phyloP scores from a whole-genome alignment of 2,797 vertebrate genomes.

The Geotrypetes seraphini region DNA sequence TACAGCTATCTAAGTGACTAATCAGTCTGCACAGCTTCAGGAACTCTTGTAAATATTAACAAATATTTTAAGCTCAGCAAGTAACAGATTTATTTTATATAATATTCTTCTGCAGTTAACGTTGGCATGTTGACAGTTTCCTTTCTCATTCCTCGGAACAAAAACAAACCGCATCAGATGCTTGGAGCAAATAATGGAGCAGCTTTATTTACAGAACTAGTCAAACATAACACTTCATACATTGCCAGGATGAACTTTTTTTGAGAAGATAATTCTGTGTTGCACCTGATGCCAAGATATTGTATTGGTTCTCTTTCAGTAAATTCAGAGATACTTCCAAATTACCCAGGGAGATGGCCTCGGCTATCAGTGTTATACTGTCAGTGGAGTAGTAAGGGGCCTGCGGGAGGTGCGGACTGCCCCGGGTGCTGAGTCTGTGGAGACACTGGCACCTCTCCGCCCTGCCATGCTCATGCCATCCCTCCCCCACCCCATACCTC shows the following conservation, averaged over 20 bases:
- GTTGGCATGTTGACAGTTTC: background rate
- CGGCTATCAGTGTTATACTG: too few species aligned
- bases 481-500: too few species aligned
- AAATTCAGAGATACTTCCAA: too few species aligned
- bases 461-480: too few species aligned
- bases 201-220: constrained; percentile 6
- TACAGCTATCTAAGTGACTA: constrained; percentile 7
- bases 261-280: constrained; percentile 3
- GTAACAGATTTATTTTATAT: constrained; percentile 4
- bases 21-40: constrained; percentile 1
- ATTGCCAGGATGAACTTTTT: background rate
- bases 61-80: background rate
- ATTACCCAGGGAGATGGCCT: too few species aligned
- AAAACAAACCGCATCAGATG: background rate
- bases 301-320: too few species aligned
- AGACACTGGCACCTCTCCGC: too few species aligned
- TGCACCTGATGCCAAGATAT: too few species aligned
- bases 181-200: background rate
- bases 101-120: constrained; percentile 4
- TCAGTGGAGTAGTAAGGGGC: too few species aligned
- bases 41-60: constrained; percentile 10
- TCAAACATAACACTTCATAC: background rate
- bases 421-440: too few species aligned
- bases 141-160: background rate
- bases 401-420: too few species aligned